Evolutionary conservation across 2,797 vertebrate genomes (phyloP), one percentile per base, ranked within the genome.

Genomic region (Enteromius argenteus): DNA sequence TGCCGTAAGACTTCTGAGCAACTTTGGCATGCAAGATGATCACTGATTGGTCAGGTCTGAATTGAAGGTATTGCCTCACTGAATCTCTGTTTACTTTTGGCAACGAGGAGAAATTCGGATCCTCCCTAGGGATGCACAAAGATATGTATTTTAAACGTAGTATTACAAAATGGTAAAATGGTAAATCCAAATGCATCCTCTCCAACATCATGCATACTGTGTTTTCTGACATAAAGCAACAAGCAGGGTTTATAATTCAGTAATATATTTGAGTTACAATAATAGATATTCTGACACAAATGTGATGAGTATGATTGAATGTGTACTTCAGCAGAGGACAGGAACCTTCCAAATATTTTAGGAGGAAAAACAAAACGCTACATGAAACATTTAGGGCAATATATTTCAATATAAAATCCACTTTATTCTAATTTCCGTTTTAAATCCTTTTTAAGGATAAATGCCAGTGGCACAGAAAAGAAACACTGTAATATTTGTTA

Each of bases 1-100:
- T 99, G 88, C 98, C 98, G 0, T 99, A 99, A 0, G 98, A 99
- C 89, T 99, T 99, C 93, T 99, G 98, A 6, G 98, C 98, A 0
- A 99, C 98, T 86, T 97, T 98, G 88, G 98, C 96, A 0, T 99
- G 98, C 3, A 98, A 94, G 81, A 99, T 98, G 86, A 96, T 79
- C 32, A 99, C 93, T 0, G 93, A 96, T 92, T 96, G 97, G 86
- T 97, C 95, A 0, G 94, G 91, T 1, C 92, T 95, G 58, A 95
- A 92, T 90, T 96, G 95, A 86, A 96, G 93, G 88, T 95, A 95
- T 42, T 91, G 91, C 37, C 93, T 87, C 77, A 94, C 93, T 0
- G 93, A 81, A 0, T 96, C 96, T 79, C 92, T 93, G 6, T 93
- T 90, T 69, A 91, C 53, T 62, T 83, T 86, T 72, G 83, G 27